phyloP scores from a whole-genome alignment of 2,113 vertebrate genomes.

The Mystacornis crossleyi region DNA sequence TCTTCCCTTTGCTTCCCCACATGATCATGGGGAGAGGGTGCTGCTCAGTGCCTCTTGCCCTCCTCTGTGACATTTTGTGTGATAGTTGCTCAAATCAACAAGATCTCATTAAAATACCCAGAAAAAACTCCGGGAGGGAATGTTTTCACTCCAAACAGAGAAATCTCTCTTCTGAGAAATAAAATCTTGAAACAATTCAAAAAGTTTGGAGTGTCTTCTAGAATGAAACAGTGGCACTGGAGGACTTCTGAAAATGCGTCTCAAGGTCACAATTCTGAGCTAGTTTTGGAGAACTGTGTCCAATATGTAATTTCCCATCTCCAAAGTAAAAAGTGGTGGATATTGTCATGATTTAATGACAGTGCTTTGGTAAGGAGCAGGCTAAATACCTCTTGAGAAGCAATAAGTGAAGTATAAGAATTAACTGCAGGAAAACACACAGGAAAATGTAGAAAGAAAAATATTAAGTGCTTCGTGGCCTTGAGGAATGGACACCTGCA shows the following conservation, averaged over 20 bases:
- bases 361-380: neutral
- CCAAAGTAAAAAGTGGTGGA: neutral
- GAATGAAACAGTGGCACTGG: neutral
- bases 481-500: neutral
- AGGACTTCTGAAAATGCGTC: neutral
- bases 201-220: neutral
- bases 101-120: neutral
- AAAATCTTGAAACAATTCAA: neutral
- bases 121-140: neutral
- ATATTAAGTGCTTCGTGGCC: neutral
- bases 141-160: neutral
- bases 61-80: neutral
- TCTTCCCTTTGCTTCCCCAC: neutral
- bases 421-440: neutral
- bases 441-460: neutral
- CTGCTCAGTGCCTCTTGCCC: rapidly evolving
- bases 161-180: neutral
- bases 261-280: neutral
- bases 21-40: neutral
- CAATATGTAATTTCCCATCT: neutral
- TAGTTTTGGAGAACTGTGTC: neutral
- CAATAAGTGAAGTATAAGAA: neutral
- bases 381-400: neutral
- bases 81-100: neutral
- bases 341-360: neutral